Conservation (phyloP, 2,797 vertebrate genomes). For the Schizopygopsis pylzovi region DNA sequence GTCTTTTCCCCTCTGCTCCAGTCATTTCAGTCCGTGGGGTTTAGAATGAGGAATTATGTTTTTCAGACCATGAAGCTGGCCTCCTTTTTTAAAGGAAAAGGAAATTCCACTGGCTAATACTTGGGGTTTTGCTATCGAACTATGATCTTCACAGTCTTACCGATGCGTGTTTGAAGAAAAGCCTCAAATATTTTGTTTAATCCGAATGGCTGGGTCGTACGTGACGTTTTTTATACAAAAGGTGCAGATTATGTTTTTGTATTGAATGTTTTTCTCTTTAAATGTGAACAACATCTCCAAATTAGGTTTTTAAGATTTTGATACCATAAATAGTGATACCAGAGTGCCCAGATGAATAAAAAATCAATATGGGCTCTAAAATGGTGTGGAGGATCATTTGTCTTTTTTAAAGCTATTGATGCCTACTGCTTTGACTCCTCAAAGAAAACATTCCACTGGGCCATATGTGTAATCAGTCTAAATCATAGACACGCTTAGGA, state of each 20-base stretch:
- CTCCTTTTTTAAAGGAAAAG: conserved; percentile 38
- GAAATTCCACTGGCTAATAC: conserved; percentile 44
- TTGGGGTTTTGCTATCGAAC: conserved; percentile 40
- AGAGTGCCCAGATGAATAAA: neutral
- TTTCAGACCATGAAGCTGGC: conserved; percentile 56
- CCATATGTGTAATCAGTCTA: conserved; percentile 19
- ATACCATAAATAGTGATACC: neutral
- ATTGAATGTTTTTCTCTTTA: neutral
- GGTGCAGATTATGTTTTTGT: neutral
- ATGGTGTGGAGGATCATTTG: neutral
- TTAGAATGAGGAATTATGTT: conserved; percentile 48
- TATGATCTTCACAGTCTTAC: conserved; percentile 25
- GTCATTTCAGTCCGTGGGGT: conserved; percentile 39
- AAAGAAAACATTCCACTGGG: conserved; percentile 25
- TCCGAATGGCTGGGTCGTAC: neutral
- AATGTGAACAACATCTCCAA: neutral
- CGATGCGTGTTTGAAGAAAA: conserved; percentile 14
- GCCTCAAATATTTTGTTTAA: neutral
- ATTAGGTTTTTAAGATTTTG: neutral
- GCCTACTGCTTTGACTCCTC: conserved; percentile 12
- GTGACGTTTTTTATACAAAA: conserved; percentile 6
- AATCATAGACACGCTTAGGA: conserved; percentile 30
- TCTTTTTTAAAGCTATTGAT: conserved; percentile 40
- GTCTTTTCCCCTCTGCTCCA: conserved; percentile 39
- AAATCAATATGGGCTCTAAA: conserved; percentile 4